These are phyloP conservation scores for Champsocephalus gunnari DNA, from an alignment of 2,797 vertebrate genomes.

Conservation along the genomic window DNA sequence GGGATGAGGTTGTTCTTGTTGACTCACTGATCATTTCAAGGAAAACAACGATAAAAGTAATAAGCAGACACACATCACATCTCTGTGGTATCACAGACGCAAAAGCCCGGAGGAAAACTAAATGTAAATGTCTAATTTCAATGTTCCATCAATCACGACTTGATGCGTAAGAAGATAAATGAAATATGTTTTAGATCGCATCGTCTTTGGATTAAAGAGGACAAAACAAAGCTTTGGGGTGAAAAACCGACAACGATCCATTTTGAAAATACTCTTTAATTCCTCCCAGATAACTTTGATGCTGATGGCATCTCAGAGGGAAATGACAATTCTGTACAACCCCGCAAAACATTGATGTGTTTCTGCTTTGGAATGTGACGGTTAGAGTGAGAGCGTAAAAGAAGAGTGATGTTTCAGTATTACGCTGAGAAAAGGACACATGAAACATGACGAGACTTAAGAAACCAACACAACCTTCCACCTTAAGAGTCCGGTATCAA, in stretches of 20 bases:
- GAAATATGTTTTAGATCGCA: constrained; percentile 37
- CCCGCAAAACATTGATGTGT: neutral
- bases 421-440: neutral
- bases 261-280: constrained; percentile 53
- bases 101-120: constrained; percentile 31
- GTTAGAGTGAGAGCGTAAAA: constrained; percentile 58
- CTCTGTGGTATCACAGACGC: neutral
- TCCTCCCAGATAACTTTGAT: constrained; percentile 52
- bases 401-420: neutral
- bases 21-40: constrained; percentile 45
- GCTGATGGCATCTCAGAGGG: constrained; percentile 29
- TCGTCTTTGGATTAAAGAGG: neutral
- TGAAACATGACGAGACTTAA: neutral
- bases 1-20: constrained; percentile 7
- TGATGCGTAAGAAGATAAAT: constrained; percentile 7
- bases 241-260: neutral
- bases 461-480: neutral
- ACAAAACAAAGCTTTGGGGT: neutral
- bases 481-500: neutral
- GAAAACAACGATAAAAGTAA: constrained; percentile 28
- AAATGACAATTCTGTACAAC: constrained; percentile 37
- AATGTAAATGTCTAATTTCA: constrained; percentile 37
- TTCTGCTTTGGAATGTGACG: constrained; percentile 27
- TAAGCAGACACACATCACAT: constrained; percentile 25
- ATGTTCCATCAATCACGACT: constrained; percentile 46